These are phyloP conservation scores for Synchiropus splendidus DNA, from an alignment of 2,113 vertebrate species.

Conservation along the genomic window DNA sequence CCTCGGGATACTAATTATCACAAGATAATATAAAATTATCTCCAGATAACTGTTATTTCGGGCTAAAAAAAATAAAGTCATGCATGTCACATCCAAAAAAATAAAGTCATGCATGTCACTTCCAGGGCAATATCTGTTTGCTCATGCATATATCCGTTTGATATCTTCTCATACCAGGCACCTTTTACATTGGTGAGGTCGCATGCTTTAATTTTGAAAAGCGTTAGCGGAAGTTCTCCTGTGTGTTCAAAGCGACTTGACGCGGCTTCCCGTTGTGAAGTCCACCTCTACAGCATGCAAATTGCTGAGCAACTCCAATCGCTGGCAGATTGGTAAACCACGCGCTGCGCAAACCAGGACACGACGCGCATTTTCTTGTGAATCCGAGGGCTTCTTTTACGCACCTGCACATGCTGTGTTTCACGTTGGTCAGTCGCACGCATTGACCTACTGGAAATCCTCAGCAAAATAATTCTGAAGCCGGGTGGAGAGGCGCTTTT, in stretches of 20 bases:
- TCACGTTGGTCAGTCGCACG: too few species aligned
- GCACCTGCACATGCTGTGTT: too few species aligned
- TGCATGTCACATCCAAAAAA: too few species aligned
- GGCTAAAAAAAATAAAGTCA: too few species aligned
- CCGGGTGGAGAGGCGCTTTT: conserved; percentile 1
- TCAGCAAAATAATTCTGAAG: conserved; percentile 5
- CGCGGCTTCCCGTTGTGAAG: neutral
- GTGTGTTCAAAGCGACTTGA: accelerated
- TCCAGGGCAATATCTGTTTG: too few species aligned
- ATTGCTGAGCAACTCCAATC: conserved; percentile 35
- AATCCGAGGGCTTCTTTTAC: neutral
- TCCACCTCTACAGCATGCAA: conserved; percentile 53
- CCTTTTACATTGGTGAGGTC: too few species aligned
- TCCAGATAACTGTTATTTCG: too few species aligned
- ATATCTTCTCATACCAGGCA: too few species aligned
- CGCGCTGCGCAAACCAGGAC: conserved; percentile 31
- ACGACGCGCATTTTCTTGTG: conserved; percentile 3
- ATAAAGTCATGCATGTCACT: too few species aligned
- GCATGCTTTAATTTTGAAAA: conserved; percentile 32
- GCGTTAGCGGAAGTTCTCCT: neutral
- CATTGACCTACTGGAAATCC: conserved; percentile 14
- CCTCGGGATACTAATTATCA: too few species aligned
- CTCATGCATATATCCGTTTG: too few species aligned
- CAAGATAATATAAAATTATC: too few species aligned
- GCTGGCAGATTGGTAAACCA: conserved; percentile 33